These are phyloP conservation scores for Mastigias papua DNA, from an alignment of 30 jellyfish, hydroid and myxozoan genomes.

Conservation along the genomic window DNA sequence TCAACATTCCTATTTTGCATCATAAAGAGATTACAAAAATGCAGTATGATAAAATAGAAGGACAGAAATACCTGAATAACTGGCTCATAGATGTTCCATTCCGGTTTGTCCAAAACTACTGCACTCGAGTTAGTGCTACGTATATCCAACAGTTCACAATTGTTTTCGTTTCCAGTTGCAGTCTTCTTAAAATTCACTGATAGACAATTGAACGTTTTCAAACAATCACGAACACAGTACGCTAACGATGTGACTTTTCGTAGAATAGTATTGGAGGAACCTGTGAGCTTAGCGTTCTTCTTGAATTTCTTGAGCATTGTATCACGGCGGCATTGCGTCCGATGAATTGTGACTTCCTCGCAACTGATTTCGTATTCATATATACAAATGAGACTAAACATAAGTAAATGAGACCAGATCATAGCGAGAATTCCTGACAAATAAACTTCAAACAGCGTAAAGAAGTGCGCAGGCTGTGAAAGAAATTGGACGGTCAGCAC, in stretches of 20 bases:
- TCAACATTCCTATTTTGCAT: background rate
- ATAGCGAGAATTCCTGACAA: too few species aligned
- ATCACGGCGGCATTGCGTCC: conserved; percentile 31
- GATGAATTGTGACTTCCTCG: background rate
- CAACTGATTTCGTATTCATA: background rate
- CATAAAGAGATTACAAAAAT: too few species aligned
- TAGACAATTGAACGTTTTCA: background rate
- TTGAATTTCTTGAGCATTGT: conserved; percentile 20
- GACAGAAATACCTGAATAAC: conserved; percentile 23
- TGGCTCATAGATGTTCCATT: conserved; percentile 36
- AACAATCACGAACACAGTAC: conserved; percentile 15
- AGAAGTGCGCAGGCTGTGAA: too few species aligned
- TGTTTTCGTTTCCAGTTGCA: background rate
- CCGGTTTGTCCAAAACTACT: background rate
- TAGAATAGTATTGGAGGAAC: background rate
- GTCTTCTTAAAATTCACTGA: conserved; percentile 5
- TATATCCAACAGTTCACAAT: conserved; percentile 32
- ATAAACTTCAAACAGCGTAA: too few species aligned
- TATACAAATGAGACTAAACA: background rate
- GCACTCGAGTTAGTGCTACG: conserved; percentile 10
- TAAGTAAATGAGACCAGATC: background rate
- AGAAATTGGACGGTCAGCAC: too few species aligned
- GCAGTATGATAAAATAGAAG: too few species aligned
- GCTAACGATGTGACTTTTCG: background rate
- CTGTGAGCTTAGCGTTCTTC: background rate